Evolutionary conservation across 2,888 invertebrate species (phyloP), one percentile per base, ranked within the genome.

Genomic region (Caenorhabditis macrosperma): DNA sequence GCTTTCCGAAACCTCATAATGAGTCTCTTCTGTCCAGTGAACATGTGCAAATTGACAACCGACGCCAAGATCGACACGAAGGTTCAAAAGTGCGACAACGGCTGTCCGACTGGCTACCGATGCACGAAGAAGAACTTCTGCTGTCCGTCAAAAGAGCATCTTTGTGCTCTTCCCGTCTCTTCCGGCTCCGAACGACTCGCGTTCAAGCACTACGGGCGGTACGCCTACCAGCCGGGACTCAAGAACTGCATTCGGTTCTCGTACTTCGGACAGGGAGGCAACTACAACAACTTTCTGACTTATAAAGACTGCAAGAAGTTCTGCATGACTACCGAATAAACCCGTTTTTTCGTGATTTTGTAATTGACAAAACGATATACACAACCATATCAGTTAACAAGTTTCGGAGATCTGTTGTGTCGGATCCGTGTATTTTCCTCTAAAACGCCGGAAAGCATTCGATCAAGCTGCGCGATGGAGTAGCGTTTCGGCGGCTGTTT

Each of bases 211-310:
- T 84, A 83, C 54, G 87, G 88, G 2, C 69, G 88, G 48, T 88
- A 85, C 46, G 85, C 86, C 12, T 88, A 79, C 61, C 69, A 79
- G 30, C 74, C 81, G 7, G 80, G 81, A 6, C 78, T 88, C 30
- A 84, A 88, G 12, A 84, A 82, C 48, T 88, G 88, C 72, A 82
- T 86, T 44, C 82, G 87, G 22, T 88, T 88, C 71, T 85, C 85
- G 6, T 88, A 88, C 57, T 88, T 88, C 76, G 87, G 88, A 6
- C 57, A 64, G n/a, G 86, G 79, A 24, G 88, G 88, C 24, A 88
- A 88, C 52, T 89, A 80, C 60, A 88, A 88, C 76, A 88, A 88
- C 74, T 88, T 88, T 72, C 28, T 78, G 48, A 82, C 81, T 7
- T 88, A 84, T 54, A 61, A 74, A 17, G 84, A 85, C 48, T 88